Conservation (phyloP, 2,113 vertebrate species). For the Tiliqua scincoides region DNA sequence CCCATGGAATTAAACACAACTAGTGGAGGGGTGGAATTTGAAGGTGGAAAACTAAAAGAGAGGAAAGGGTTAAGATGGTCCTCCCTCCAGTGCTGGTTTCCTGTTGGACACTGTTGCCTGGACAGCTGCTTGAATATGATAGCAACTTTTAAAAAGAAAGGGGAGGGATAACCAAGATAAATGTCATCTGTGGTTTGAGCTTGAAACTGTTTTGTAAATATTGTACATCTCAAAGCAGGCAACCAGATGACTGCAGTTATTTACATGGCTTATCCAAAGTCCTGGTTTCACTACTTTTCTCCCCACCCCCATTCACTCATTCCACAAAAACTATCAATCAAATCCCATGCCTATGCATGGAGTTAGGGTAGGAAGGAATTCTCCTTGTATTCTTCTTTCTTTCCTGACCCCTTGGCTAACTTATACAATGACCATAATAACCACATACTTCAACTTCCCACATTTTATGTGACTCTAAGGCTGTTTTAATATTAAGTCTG, state of each 20-base stretch:
- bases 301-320: not conserved
- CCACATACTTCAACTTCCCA: not conserved
- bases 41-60: not conserved
- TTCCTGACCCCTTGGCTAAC: not conserved
- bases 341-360: constrained; percentile 5
- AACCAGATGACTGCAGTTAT: fast-evolving
- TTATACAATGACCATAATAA: not conserved
- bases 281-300: not conserved
- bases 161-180: not conserved
- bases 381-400: not conserved
- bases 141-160: not conserved
- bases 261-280: fast-evolving
- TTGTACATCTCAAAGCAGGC: not conserved
- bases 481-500: not conserved
- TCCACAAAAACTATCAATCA: not conserved
- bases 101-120: not conserved
- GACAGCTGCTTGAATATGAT: not conserved
- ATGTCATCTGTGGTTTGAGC: not conserved
- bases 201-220: not conserved
- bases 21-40: not conserved
- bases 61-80: not conserved
- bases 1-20: too few relatives aligned
- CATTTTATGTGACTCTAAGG: not conserved
- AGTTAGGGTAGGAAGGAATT: not conserved
- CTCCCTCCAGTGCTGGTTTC: not conserved